Conservation (phyloP, 2,113 vertebrate species). For the Mobula hypostoma region DNA sequence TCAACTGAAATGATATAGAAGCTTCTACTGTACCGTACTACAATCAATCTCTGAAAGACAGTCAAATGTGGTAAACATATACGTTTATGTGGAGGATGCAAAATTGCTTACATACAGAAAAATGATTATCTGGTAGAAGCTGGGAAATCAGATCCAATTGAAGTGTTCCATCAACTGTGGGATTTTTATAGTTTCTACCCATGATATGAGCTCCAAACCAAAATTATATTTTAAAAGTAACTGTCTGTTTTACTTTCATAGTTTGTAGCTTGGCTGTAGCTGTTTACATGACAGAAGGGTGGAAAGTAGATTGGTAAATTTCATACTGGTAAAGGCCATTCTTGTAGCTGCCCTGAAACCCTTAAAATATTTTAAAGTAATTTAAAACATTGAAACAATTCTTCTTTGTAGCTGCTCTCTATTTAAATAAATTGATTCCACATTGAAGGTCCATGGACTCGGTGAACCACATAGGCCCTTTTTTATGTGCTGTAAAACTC, state of each 20-base stretch:
- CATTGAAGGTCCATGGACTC: too few species aligned
- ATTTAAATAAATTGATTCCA: too few species aligned
- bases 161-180: neutral
- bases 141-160: neutral
- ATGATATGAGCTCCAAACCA: neutral
- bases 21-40: neutral
- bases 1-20: neutral
- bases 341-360: too few species aligned
- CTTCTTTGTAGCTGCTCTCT: too few species aligned
- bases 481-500: too few species aligned
- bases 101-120: neutral
- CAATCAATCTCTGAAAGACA: neutral
- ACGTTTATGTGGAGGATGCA: neutral
- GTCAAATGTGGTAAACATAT: neutral
- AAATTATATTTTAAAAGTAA: neutral
- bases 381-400: too few species aligned
- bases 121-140: neutral
- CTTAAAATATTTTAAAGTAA: too few species aligned
- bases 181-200: neutral
- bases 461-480: too few species aligned
- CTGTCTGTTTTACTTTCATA: neutral
- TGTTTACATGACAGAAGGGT: neutral
- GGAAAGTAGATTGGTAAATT: neutral
- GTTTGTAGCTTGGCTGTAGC: neutral
- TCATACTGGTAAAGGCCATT: neutral